Base-by-base conservation (phyloP, 2,113 vertebrate species). In the Tiliqua scincoides region DNA sequence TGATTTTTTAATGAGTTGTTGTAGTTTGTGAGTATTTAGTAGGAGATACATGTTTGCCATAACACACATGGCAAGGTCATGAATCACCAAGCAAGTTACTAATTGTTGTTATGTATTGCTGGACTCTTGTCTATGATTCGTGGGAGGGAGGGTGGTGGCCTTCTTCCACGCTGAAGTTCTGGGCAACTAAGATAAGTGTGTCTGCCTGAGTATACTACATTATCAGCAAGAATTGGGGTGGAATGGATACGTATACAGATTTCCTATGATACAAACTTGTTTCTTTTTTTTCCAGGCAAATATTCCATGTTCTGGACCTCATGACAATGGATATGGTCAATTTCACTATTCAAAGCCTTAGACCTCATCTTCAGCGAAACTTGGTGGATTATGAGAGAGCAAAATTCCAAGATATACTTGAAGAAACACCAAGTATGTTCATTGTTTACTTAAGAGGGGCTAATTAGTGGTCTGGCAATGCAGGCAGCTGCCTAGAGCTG, bases 301-400 rank as follows among this genome's bases (percentile, higher is more conserved):
- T 99, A 93, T 98, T 99, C 84, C 97, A 63, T 84, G 98, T 99
- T 78, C 94, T 99, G 96, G 98, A 98, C 94, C 96, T 99, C 91
- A 99, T 99, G 98, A 98, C 95, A 88, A 92, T 96, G 63, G 98
- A 99, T 93, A 95, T 97, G 94, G 96, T 97, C 83, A 99, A 99
- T 92, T 97, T 96, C 79, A 96, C 94, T 52, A 98, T 99, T 85
- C 92, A 95, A 79, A 97, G 88, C 63, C 85, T 99, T 82, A 96
- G 98, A 87, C 97, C 97, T 1, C 96, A 98, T 85, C 95, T 99
- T 85, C 97, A 98, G 83, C 96, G 89, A 65, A 96, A 98, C 43
- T 92, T 98, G 89, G 97, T 98, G 30, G 98, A 98, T 84, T 99
- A 98, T 0, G 98, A 99, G 94, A 97, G 98, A 94, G 96, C 92